Evolutionary conservation across 2,888 invertebrate genomes (phyloP).

Genomic region (Tetheella fluctuosa): DNA sequence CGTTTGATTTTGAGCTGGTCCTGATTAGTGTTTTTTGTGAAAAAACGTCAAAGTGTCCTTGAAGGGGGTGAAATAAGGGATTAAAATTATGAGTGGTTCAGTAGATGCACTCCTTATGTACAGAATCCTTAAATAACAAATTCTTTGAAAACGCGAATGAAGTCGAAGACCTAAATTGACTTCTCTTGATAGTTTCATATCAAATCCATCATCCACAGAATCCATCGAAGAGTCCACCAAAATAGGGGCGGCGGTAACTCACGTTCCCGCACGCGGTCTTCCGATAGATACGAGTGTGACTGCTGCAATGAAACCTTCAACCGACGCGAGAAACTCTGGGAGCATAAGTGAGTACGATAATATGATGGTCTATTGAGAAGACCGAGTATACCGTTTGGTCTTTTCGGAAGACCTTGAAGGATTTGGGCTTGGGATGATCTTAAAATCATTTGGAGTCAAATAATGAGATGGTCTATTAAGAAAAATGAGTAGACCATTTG

Average conservation of each 20-base stretch:
- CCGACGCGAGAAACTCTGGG: conserved; percentile 71
- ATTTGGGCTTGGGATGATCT: not conserved
- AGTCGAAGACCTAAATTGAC: too few species aligned
- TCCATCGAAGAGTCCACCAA: conserved; percentile 73
- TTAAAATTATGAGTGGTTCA: too few species aligned
- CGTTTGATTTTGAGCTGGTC: too few species aligned
- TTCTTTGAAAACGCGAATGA: too few species aligned
- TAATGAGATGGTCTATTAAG: not conserved
- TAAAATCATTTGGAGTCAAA: not conserved
- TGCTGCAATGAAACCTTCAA: conserved; percentile 75
- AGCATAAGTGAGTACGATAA: conserved; percentile 65
- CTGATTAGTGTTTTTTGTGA: too few species aligned
- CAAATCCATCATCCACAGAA: conserved; percentile 46
- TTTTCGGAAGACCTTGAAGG: conserved; percentile 11
- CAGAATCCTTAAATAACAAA: too few species aligned
- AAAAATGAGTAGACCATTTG: not conserved
- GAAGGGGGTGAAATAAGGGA: too few species aligned
- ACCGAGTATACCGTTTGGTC: conserved; percentile 12
- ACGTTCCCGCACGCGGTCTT: conserved; percentile 59
- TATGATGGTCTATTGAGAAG: conserved; percentile 20
- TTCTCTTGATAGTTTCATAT: too few species aligned
- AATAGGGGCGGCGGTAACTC: conserved; percentile 60
- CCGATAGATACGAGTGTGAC: conserved; percentile 77
- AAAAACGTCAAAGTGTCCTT: too few species aligned
- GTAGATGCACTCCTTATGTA: too few species aligned